These are phyloP conservation scores for Rhabditoides inermis DNA, from an alignment of 2,888 invertebrate species.

Conservation along the genomic window DNA sequence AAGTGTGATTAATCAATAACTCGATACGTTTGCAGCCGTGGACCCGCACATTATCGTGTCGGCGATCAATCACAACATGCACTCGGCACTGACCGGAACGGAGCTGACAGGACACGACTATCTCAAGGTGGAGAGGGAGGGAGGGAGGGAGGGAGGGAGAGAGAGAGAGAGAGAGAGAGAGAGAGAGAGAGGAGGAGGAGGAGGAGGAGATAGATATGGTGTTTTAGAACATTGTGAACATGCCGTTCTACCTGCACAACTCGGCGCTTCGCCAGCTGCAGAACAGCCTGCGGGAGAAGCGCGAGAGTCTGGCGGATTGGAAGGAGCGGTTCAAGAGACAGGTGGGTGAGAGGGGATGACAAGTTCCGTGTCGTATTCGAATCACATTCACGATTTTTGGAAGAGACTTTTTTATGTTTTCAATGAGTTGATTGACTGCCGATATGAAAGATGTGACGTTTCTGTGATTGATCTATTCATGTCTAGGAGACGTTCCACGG, in stretches of 20 bases:
- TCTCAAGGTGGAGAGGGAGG: too few relatives aligned
- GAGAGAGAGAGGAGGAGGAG: too few relatives aligned
- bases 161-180: too few relatives aligned
- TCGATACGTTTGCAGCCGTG: too few relatives aligned
- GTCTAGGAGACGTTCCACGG: slow-evolving; percentile 45
- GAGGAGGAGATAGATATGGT: slow-evolving; percentile 1
- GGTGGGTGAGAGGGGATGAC: too few relatives aligned
- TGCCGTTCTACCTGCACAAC: slow-evolving; percentile 95
- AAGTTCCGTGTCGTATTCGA: not conserved
- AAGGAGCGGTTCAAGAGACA: slow-evolving; percentile 38
- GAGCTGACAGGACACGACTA: slow-evolving; percentile 51
- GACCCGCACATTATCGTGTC: slow-evolving; percentile 98
- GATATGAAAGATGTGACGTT: too few relatives aligned
- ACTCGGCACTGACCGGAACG: slow-evolving; percentile 24
- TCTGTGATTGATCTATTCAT: too few relatives aligned
- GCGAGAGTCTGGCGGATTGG: slow-evolving; percentile 40
- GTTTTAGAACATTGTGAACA: slow-evolving; percentile 82
- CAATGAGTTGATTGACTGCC: too few relatives aligned
- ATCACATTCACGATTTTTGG: not conserved
- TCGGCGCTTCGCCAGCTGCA: slow-evolving; percentile 68
- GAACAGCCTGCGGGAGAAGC: slow-evolving; percentile 29
- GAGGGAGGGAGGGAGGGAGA: too few relatives aligned
- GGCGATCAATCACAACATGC: slow-evolving; percentile 56
- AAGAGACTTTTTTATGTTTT: too few relatives aligned
- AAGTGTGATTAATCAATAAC: too few relatives aligned